phyloP scores from a whole-genome alignment of 2,113 vertebrate genomes.

The Dasyurus viverrinus region DNA sequence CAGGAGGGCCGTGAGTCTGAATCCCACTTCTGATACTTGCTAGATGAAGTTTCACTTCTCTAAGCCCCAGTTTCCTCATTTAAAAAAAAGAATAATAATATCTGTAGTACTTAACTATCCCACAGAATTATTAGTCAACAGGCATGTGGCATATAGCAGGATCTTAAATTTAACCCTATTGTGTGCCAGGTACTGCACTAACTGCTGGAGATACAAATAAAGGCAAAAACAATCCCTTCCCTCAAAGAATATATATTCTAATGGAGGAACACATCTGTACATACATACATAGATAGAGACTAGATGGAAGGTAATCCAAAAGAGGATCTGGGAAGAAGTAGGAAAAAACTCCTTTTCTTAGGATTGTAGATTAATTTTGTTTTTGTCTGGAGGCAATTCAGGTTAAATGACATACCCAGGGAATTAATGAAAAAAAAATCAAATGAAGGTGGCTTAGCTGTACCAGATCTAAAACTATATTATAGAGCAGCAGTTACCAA shows the following conservation, averaged over 20 bases:
- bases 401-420: not conserved
- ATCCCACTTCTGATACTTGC: not conserved
- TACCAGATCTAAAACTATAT: too few relatives aligned
- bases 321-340: not conserved
- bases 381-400: not conserved
- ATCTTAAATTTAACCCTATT: not conserved
- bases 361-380: not conserved
- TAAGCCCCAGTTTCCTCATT: not conserved
- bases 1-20: not conserved
- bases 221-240: not conserved
- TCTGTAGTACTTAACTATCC: not conserved
- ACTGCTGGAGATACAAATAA: not conserved
- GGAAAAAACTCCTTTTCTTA: not conserved
- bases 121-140: not conserved
- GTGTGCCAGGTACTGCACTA: not conserved
- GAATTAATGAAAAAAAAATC: too few relatives aligned
- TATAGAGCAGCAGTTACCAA: too few relatives aligned
- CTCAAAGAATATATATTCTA: not conserved
- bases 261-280: not conserved
- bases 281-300: not conserved
- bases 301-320: not conserved
- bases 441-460: too few relatives aligned
- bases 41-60: not conserved
- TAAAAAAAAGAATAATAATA: not conserved
- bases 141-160: not conserved